Percentiles rank a stretch among this genome's conserved stretches.
Conservation (phyloP, 2,888 invertebrate genomes). For the Cantharis lateralis region DNA sequence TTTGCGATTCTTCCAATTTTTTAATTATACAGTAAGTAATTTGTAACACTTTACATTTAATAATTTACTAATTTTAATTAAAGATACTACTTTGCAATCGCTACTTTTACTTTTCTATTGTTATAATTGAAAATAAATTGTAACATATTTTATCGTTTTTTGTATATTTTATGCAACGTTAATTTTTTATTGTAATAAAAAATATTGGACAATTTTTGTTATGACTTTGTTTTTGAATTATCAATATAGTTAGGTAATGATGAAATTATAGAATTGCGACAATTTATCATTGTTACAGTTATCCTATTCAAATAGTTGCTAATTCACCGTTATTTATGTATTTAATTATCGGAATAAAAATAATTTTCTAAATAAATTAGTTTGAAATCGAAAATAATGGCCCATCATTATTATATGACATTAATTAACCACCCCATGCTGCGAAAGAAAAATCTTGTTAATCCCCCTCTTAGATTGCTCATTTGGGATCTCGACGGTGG, state of each 20-base stretch:
- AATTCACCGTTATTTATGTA: neutral
- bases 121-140: neutral
- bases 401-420: neutral
- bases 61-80: neutral
- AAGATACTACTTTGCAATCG: neutral
- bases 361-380: neutral
- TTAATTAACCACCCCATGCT: neutral
- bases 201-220: neutral
- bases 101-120: neutral
- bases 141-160: neutral
- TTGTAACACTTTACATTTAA: neutral
- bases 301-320: neutral
- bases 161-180: neutral
- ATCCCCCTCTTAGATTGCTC: neutral
- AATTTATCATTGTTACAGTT: neutral
- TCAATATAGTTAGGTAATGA: neutral
- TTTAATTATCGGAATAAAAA: neutral
- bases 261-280: neutral
- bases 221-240: neutral
- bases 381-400: neutral
- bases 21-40: neutral
- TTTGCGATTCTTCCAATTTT: neutral
- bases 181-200: neutral
- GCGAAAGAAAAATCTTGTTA: neutral
- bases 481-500: neutral